Evolutionary conservation across 1,140 invertebrate genomes (phyloP).

Genomic region (Drosophila punjabiensis): DNA sequence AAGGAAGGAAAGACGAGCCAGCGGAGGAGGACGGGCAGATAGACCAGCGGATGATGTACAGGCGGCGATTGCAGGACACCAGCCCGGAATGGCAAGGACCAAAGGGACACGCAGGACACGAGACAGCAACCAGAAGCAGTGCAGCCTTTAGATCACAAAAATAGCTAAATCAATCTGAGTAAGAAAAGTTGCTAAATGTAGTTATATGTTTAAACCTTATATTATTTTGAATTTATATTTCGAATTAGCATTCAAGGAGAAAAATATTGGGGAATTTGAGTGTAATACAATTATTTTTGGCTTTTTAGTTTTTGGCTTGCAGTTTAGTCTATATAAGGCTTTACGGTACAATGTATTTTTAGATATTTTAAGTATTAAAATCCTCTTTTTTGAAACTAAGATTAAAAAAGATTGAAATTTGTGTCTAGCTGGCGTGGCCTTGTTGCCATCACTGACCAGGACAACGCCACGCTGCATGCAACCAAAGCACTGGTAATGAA

Average conservation of each 20-base stretch:
- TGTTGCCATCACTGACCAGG: constrained; percentile 19
- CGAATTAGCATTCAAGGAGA: background rate
- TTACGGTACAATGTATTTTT: background rate
- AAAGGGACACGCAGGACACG: constrained; percentile 1
- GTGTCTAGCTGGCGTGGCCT: too few relatives aligned
- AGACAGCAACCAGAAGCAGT: constrained; percentile 2
- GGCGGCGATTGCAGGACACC: constrained; percentile 73
- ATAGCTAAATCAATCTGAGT: background rate
- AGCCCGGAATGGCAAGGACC: constrained; percentile 8
- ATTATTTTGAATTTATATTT: background rate
- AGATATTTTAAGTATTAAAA: background rate
- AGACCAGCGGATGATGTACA: constrained; percentile 70
- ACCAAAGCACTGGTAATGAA: constrained; percentile 77
- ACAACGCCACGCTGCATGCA: constrained; percentile 45
- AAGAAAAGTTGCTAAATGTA: background rate
- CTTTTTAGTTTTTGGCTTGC: background rate
- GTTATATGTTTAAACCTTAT: background rate
- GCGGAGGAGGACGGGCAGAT: constrained; percentile 53
- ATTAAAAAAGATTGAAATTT: too few relatives aligned
- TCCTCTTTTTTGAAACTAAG: too few relatives aligned
- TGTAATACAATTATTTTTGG: background rate
- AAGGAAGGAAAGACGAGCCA: constrained; percentile 66
- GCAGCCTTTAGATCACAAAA: background rate
- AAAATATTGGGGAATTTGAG: background rate
- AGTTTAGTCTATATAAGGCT: background rate